Conservation (phyloP, 2,888 invertebrate genomes). For the Pandemis cinnamomeana region DNA sequence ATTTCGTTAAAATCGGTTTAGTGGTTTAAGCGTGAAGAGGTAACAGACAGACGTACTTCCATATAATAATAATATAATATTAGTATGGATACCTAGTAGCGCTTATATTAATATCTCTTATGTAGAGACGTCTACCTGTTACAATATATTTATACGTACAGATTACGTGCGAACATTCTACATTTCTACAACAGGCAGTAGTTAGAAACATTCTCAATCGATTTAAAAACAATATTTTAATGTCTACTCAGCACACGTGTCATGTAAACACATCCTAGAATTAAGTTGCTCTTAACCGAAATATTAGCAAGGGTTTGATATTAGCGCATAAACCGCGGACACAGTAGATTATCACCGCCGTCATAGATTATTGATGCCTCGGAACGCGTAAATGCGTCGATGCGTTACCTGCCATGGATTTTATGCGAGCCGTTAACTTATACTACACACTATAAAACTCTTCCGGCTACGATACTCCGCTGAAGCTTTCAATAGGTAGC, state of each 20-base stretch:
- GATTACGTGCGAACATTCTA: no score
- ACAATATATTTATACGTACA: no score
- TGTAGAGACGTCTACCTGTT: no score
- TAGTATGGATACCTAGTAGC: no score
- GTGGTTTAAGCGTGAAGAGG: no score
- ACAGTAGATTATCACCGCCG: slow-evolving; percentile 29
- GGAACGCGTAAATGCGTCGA: slow-evolving; percentile 48
- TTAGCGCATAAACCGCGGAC: slow-evolving; percentile 37
- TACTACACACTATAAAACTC: slow-evolving; percentile 72
- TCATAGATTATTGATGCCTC: slow-evolving; percentile 51
- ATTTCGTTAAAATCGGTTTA: no score
- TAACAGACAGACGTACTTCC: no score
- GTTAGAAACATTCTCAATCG: background rate
- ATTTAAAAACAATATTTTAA: background rate
- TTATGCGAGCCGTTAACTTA: slow-evolving; percentile 73
- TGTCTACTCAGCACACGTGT: background rate
- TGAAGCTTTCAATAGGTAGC: slow-evolving; percentile 52
- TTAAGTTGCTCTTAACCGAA: slow-evolving; percentile 1
- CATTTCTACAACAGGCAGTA: no score
- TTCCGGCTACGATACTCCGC: slow-evolving; percentile 61
- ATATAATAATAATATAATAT: no score
- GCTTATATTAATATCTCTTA: no score
- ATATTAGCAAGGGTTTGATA: slow-evolving; percentile 25
- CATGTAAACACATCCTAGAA: slow-evolving; percentile 4
- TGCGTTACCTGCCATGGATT: slow-evolving; percentile 60